Percentiles rank a stretch among this genome's conserved stretches.
phyloP scores from a whole-genome alignment of 2,797 vertebrate genomes.

The Liasis olivaceus region DNA sequence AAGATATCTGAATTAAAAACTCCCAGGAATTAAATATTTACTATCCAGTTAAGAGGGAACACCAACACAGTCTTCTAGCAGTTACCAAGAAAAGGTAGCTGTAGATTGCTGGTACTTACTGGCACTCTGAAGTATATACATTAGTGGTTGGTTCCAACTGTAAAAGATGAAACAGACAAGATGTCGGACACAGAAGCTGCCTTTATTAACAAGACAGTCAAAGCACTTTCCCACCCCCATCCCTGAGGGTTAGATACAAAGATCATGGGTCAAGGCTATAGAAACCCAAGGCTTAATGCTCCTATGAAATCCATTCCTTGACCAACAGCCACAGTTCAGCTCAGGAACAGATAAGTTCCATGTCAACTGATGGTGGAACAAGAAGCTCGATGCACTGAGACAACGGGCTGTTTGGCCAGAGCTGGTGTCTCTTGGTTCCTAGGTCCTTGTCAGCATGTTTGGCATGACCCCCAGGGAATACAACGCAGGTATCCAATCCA shows the following conservation, averaged over 20 bases:
- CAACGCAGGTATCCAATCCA: not conserved
- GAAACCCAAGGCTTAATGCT: not conserved
- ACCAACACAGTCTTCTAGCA: no score
- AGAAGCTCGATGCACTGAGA: not conserved
- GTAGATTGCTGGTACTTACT: no score
- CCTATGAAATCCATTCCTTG: not conserved
- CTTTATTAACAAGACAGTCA: not conserved
- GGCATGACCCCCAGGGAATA: not conserved
- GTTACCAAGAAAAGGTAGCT: no score
- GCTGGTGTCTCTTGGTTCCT: not conserved
- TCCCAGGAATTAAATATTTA: no score
- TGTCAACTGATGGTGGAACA: not conserved
- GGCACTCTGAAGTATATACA: no score
- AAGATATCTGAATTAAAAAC: no score
- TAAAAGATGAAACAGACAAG: no score
- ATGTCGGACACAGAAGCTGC: no score
- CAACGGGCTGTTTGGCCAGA: not conserved
- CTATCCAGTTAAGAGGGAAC: no score
- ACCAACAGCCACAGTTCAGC: not conserved
- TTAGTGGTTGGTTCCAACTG: no score
- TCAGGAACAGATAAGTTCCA: not conserved
- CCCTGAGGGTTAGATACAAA: not conserved
- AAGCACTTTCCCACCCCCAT: not conserved
- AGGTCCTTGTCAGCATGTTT: not conserved
- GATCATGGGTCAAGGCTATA: not conserved